These are phyloP conservation scores for Hydra vulgaris DNA, from an alignment of 30 jellyfish, hydroid and myxozoan genomes.

Conservation along the genomic window DNA sequence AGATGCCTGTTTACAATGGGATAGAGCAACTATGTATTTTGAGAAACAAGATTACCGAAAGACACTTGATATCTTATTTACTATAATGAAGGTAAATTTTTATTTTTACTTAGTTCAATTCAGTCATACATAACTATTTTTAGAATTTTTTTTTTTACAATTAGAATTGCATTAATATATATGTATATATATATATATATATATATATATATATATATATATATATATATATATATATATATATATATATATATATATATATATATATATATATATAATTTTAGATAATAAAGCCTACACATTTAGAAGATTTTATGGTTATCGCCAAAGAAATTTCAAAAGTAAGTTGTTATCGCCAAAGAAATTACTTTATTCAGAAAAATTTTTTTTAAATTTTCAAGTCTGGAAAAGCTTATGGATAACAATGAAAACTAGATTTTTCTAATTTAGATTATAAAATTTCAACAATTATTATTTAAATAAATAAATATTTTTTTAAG, in stretches of 20 bases:
- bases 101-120: neutral
- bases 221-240: too few species aligned
- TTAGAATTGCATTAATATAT: too few species aligned
- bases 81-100: constrained; percentile 48
- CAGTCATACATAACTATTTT: too few species aligned
- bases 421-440: too few species aligned
- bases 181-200: too few species aligned
- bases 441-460: too few species aligned
- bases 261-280: neutral
- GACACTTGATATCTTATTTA: constrained; percentile 25
- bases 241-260: too few species aligned
- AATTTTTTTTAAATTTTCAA: neutral
- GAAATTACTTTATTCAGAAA: neutral
- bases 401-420: too few species aligned
- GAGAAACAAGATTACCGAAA: constrained; percentile 45
- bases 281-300: neutral
- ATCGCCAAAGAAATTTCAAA: constrained; percentile 33
- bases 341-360: neutral
- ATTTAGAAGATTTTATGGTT: neutral
- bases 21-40: constrained; percentile 34
- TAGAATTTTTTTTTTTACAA: too few species aligned
- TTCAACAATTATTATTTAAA: too few species aligned
- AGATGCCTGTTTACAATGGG: constrained; percentile 48
- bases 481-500: too few species aligned
- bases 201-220: too few species aligned